These are phyloP conservation scores for Philopotamus ludificatus DNA, from an alignment of 1,140 invertebrate species.

Conservation along the genomic window DNA sequence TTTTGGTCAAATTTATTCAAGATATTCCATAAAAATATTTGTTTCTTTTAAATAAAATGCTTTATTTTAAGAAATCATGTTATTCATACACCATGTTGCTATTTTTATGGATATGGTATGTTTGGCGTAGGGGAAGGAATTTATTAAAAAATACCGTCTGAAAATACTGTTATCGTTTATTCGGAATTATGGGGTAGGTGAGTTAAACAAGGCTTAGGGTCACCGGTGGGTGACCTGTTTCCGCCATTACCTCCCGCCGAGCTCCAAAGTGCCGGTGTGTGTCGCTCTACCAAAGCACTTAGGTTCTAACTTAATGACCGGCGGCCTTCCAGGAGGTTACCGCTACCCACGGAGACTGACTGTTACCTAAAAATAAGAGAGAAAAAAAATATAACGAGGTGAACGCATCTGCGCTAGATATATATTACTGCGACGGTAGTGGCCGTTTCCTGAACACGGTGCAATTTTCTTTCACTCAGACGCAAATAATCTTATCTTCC, in stretches of 20 bases:
- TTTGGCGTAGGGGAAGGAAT: no score
- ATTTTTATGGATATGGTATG: no score
- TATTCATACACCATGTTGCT: no score
- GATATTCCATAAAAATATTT: no score
- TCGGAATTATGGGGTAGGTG: constrained; percentile 17
- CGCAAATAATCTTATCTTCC: background rate
- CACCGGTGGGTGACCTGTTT: constrained; percentile 28
- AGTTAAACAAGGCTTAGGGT: constrained; percentile 23
- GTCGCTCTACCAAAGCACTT: constrained; percentile 8
- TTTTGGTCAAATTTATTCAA: no score
- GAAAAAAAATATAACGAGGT: background rate
- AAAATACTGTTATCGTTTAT: constrained; percentile 11
- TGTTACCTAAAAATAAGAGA: constrained; percentile 17
- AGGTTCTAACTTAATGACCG: constrained; percentile 14
- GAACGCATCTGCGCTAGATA: no score
- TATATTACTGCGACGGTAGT: no score
- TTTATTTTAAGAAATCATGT: no score
- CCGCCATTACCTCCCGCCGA: constrained; percentile 35
- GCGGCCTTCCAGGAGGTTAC: background rate
- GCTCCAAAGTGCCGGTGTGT: constrained; percentile 32
- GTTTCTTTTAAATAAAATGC: no score
- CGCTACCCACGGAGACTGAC: constrained; percentile 15
- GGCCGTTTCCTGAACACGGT: background rate
- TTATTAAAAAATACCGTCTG: no score
- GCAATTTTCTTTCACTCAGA: background rate